Conservation (phyloP, 2,113 vertebrate species). For the Python bivittatus region DNA sequence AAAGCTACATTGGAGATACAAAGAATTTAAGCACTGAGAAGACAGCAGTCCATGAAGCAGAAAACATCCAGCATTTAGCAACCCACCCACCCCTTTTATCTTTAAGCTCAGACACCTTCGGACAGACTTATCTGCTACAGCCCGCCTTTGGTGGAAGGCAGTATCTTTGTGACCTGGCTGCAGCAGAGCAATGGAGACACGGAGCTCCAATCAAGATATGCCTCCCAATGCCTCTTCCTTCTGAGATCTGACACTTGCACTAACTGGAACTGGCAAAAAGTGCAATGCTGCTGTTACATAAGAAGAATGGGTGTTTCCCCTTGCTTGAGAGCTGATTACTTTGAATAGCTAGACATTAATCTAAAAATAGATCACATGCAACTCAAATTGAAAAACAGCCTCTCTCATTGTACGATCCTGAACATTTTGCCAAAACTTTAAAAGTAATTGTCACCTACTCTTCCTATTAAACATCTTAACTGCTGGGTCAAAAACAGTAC, state of each 20-base stretch:
- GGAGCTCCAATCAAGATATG: constrained; percentile 26
- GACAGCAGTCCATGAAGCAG: neutral
- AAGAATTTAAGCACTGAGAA: constrained; percentile 11
- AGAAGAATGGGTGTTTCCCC: constrained; percentile 33
- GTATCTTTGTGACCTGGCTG: constrained; percentile 31
- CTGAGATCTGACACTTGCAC: neutral
- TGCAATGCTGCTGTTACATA: neutral
- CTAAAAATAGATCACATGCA: constrained; percentile 16
- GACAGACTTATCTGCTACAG: constrained; percentile 21
- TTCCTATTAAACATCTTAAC: neutral
- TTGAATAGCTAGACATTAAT: accelerated
- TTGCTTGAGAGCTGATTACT: neutral
- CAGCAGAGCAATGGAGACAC: constrained; percentile 24
- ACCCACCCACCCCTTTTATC: constrained; percentile 57
- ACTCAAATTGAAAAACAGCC: neutral
- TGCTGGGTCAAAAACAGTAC: neutral
- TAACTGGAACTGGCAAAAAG: accelerated
- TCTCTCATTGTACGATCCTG: accelerated
- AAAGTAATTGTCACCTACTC: neutral
- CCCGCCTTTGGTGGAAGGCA: neutral
- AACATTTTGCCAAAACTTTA: constrained; percentile 14
- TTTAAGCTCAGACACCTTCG: constrained; percentile 41
- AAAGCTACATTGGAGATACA: neutral
- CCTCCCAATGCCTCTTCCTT: accelerated
- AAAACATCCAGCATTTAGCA: neutral